Evolutionary conservation across 2,113 vertebrate genomes (phyloP).

Genomic region (Passerina amoena): DNA sequence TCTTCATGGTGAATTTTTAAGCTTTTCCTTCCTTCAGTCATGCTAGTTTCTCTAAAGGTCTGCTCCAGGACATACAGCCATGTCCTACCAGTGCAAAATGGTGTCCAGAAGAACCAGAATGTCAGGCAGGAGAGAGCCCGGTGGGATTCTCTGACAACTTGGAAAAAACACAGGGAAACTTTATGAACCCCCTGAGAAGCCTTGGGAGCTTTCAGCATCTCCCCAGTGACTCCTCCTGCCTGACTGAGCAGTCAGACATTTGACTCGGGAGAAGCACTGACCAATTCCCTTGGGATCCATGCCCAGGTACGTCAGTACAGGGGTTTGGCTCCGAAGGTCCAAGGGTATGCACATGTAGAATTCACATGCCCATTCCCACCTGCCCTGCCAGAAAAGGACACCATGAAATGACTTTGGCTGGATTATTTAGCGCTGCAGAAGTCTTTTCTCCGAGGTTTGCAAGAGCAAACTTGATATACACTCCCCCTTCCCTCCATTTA

Average conservation of each 20-base stretch:
- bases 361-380: background rate
- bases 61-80: background rate
- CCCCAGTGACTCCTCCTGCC: background rate
- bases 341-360: background rate
- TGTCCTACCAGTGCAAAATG: background rate
- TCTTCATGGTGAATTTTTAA: background rate
- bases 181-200: background rate
- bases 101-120: background rate
- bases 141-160: background rate
- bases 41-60: background rate
- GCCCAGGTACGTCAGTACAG: background rate
- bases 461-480: background rate
- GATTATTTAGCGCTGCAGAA: background rate
- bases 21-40: background rate
- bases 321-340: background rate
- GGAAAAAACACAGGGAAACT: background rate
- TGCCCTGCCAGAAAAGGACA: background rate
- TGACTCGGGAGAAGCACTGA: background rate
- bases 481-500: background rate
- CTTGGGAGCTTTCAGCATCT: background rate
- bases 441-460: background rate
- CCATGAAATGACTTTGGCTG: background rate
- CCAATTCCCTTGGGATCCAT: background rate
- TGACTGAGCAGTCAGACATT: background rate
- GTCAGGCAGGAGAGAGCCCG: background rate